Base-by-base conservation (phyloP, 1,140 invertebrate genomes). In the Glossosoma conforme region DNA sequence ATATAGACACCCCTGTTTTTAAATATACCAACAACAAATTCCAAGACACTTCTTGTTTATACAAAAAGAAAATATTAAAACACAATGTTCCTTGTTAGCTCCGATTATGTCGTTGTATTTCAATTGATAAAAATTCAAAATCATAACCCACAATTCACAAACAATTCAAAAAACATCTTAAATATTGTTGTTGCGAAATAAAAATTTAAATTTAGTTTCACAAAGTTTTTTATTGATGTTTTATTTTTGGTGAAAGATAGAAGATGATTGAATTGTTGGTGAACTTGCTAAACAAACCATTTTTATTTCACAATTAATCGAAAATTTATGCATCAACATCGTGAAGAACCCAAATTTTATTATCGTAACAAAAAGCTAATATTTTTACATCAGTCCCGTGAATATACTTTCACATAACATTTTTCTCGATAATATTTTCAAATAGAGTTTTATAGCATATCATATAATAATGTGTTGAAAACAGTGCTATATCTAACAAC, bases 341-440 rank as follows among this genome's bases (percentile, higher is more conserved):
- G 10, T 44, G 42, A 15, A 44, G 6, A 47, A 37, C 11, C 20
- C 20, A 37, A 32, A 28, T 3, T 15, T 50, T 24, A 51, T 51
- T 42, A 35, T 44, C 44, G 49, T 56, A 58, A 58, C 51, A 49
- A 58, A 54, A 52, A 54, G 50, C 52, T 58, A 54, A 58, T 51
- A 58, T 58, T 58, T 54, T 49, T 58, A 58, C 52, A 58, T 58
- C 56, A 58, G 56, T 58, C 52, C 56, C 52, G 56, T 58, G 56
- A 58, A 58, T 54, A 54, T 54, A 46, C 47, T 42, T 58, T 51
- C 52, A 58, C 56, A 58, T 58, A 58, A 58, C 56, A 58, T 58
- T 54, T 40, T 50, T 25, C 45, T 49, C 49, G 55, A 49, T 48
- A 50, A 58, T 54, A 58, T 50, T 42, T 56, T 58, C 46, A 50